Evolutionary conservation across 2,888 invertebrate genomes (phyloP).

Genomic region (Zhuqinia jingwanae): DNA sequence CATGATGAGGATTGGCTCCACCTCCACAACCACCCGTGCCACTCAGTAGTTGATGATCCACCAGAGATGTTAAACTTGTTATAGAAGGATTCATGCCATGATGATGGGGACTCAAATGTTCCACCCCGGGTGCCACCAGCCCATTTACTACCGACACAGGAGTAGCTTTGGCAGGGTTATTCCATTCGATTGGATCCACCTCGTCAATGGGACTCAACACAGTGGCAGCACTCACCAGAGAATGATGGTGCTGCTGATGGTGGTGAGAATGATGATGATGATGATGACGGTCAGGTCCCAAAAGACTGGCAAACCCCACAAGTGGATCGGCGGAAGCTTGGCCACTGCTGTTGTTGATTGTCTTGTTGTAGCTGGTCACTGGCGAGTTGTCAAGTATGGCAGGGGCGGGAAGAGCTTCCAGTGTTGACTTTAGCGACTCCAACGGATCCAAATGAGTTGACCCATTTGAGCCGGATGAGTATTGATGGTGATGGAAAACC

Average conservation of each 20-base stretch:
- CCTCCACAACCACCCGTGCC: not conserved
- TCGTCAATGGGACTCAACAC: constrained; percentile 78
- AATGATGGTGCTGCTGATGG: constrained; percentile 45
- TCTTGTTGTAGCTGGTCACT: constrained; percentile 30
- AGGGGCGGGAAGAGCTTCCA: constrained; percentile 77
- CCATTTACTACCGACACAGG: constrained; percentile 55
- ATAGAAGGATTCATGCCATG: constrained; percentile 66
- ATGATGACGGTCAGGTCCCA: constrained; percentile 66
- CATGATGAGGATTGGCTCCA: constrained; percentile 20
- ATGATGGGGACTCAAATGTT: constrained; percentile 39
- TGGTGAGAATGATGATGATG: constrained; percentile 72
- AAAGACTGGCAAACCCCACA: constrained; percentile 33
- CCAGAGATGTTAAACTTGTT: constrained; percentile 44
- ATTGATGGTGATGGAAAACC: not conserved
- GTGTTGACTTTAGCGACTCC: constrained; percentile 76
- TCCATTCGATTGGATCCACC: constrained; percentile 64
- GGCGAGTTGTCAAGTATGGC: constrained; percentile 55
- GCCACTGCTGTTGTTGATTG: constrained; percentile 61
- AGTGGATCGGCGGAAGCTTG: constrained; percentile 5
- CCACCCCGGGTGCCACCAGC: not conserved
- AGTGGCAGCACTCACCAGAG: constrained; percentile 42
- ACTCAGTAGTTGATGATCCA: constrained; percentile 63
- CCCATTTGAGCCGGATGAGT: not conserved
- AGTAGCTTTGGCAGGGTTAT: constrained; percentile 66
- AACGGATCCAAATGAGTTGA: constrained; percentile 66